phyloP scores from a whole-genome alignment of 64 coral and sea anemone genomes.

The Cladopsammia gracilis region DNA sequence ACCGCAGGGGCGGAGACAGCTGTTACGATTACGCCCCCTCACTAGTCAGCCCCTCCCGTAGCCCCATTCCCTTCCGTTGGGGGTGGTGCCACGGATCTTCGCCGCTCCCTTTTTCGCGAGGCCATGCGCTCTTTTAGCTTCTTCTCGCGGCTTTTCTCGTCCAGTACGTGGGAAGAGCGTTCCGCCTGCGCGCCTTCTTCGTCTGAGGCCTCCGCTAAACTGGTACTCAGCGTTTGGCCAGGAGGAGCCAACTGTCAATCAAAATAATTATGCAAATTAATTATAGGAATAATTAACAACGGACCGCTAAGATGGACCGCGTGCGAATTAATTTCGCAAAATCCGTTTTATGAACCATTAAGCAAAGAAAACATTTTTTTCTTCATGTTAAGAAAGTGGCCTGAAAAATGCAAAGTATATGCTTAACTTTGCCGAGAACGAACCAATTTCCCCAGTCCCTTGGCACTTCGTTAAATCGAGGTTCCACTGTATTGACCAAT shows the following conservation, averaged over 20 bases:
- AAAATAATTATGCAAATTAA: background rate
- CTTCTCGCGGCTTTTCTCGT: conserved; percentile 87
- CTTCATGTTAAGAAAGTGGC: too few species aligned
- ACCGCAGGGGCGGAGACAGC: background rate
- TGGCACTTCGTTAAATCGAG: too few species aligned
- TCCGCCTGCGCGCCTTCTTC: conserved; percentile 68
- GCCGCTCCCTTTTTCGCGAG: conserved; percentile 64
- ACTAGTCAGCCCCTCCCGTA: conserved; percentile 12
- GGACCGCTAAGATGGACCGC: background rate
- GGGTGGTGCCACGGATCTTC: conserved; percentile 17
- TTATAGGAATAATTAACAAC: background rate
- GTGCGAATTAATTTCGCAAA: too few species aligned
- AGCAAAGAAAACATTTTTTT: too few species aligned
- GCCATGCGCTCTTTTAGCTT: conserved; percentile 98
- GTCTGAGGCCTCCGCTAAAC: conserved; percentile 69
- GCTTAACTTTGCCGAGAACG: too few species aligned
- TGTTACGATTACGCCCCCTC: background rate
- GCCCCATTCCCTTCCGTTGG: background rate
- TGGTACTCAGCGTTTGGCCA: conserved; percentile 57
- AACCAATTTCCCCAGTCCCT: too few species aligned
- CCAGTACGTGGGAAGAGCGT: conserved; percentile 74
- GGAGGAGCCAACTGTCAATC: conserved; percentile 82
- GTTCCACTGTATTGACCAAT: too few species aligned
- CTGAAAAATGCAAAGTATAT: too few species aligned
- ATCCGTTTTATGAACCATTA: too few species aligned